Percentiles rank a stretch among this genome's conserved stretches.
Evolutionary conservation across 2,797 vertebrate species (phyloP).

Genomic region (Catharus ustulatus): DNA sequence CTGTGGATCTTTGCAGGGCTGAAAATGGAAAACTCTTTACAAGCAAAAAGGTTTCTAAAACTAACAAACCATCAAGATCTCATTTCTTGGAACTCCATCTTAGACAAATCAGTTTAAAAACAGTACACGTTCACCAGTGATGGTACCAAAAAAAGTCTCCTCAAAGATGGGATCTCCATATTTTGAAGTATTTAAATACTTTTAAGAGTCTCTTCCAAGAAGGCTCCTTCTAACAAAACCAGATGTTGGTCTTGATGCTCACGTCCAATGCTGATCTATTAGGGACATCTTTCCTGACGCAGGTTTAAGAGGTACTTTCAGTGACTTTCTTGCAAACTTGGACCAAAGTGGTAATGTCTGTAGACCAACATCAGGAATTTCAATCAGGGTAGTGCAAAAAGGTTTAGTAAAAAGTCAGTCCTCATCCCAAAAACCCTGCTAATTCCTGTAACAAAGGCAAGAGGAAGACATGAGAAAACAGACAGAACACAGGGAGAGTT

Average conservation of each 20-base stretch:
- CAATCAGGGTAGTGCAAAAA: neutral
- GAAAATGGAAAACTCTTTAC: neutral
- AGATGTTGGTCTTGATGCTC: neutral
- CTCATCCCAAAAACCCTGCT: neutral
- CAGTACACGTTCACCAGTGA: neutral
- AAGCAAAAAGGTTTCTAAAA: neutral
- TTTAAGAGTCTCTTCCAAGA: neutral
- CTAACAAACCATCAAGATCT: slow-evolving; percentile 10
- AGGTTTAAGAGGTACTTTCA: neutral
- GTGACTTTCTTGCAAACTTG: neutral
- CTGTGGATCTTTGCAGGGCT: neutral
- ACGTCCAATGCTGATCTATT: neutral
- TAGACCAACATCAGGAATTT: neutral
- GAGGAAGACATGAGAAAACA: neutral
- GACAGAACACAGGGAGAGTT: neutral
- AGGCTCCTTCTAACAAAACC: neutral
- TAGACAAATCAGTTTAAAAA: neutral
- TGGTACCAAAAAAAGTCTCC: neutral
- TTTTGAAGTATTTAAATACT: neutral
- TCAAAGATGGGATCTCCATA: neutral
- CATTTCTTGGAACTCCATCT: neutral
- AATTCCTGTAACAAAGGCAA: neutral
- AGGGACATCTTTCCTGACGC: neutral
- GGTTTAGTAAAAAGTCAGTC: neutral
- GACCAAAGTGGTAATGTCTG: neutral